Evolutionary conservation across 2,113 vertebrate species (phyloP).

Genomic region (Pheucticus melanocephalus): DNA sequence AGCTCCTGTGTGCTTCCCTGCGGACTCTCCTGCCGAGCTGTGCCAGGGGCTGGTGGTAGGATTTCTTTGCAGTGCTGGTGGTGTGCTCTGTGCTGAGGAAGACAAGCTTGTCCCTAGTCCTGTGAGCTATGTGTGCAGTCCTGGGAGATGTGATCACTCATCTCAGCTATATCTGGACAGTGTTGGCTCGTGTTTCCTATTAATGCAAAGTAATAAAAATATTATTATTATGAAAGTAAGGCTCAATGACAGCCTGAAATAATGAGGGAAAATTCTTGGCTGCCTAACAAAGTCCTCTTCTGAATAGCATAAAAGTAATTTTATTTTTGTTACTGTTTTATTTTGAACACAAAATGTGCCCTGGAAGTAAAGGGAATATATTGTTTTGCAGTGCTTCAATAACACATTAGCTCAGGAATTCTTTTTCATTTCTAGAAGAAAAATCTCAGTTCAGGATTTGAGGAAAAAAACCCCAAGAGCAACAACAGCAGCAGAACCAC

Average conservation of each 20-base stretch:
- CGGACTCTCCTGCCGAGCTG: background rate
- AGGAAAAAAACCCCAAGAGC: background rate
- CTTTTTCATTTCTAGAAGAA: slow-evolving; percentile 11
- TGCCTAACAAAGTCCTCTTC: slow-evolving; percentile 43
- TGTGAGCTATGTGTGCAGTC: background rate
- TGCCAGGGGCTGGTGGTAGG: background rate
- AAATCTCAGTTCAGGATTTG: background rate
- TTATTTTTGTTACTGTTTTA: slow-evolving; percentile 43
- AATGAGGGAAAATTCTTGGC: slow-evolving; percentile 58
- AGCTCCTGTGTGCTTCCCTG: rapidly evolving
- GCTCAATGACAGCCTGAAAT: slow-evolving; percentile 55
- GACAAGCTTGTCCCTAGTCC: background rate
- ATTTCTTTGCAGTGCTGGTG: background rate
- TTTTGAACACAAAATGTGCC: slow-evolving; percentile 35
- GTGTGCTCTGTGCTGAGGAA: background rate
- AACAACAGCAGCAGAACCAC: background rate
- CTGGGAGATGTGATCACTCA: background rate
- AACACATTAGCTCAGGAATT: slow-evolving; percentile 24
- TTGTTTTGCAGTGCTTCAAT: slow-evolving; percentile 34
- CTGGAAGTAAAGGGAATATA: slow-evolving; percentile 15
- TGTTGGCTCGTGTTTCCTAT: background rate
- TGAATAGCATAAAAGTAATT: slow-evolving; percentile 43
- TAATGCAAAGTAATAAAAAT: slow-evolving; percentile 60
- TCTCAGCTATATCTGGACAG: background rate
- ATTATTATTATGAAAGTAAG: slow-evolving; percentile 51